A percentile compares a stretch with the other conserved stretches of the same genome.
phyloP scores from a whole-genome alignment of 1,140 invertebrate species.

The Campoletis sonorensis region DNA sequence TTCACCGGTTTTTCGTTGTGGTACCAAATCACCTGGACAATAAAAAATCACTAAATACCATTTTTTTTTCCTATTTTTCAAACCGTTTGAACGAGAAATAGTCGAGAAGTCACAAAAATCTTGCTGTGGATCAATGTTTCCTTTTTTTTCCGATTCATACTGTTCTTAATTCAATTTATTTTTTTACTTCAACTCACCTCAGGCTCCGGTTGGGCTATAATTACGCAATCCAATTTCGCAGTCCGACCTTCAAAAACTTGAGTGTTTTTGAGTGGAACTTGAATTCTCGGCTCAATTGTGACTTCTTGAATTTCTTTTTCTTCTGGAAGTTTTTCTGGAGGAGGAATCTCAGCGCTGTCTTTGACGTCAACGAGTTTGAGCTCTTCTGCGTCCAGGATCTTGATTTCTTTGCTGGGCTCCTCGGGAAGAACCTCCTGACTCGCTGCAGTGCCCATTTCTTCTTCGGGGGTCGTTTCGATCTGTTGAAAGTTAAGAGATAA shows the following conservation, averaged over 20 bases:
- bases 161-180: too few species aligned
- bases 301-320: slow-evolving; percentile 76
- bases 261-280: slow-evolving; percentile 83
- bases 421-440: slow-evolving; percentile 82
- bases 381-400: slow-evolving; percentile 19
- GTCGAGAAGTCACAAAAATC: too few species aligned
- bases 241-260: slow-evolving; percentile 84
- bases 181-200: slow-evolving; percentile 77
- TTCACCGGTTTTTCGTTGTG: slow-evolving; percentile 90
- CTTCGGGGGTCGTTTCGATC: slow-evolving; percentile 79
- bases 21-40: slow-evolving; percentile 87
- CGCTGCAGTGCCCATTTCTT: slow-evolving; percentile 78
- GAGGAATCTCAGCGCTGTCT: slow-evolving; percentile 22
- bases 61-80: too few species aligned
- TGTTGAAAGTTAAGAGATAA: slow-evolving; percentile 59
- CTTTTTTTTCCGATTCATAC: too few species aligned
- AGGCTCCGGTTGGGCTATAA: slow-evolving; percentile 90
- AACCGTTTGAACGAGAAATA: too few species aligned
- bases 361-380: slow-evolving; percentile 32
- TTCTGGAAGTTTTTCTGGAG: not conserved
- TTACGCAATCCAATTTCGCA: slow-evolving; percentile 87
- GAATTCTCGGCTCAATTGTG: slow-evolving; percentile 82
- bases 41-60: slow-evolving; percentile 31
- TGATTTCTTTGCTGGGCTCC: slow-evolving; percentile 80
- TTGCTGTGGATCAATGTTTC: too few species aligned